phyloP scores from a whole-genome alignment of 2,113 vertebrate species.

The human region DNA sequence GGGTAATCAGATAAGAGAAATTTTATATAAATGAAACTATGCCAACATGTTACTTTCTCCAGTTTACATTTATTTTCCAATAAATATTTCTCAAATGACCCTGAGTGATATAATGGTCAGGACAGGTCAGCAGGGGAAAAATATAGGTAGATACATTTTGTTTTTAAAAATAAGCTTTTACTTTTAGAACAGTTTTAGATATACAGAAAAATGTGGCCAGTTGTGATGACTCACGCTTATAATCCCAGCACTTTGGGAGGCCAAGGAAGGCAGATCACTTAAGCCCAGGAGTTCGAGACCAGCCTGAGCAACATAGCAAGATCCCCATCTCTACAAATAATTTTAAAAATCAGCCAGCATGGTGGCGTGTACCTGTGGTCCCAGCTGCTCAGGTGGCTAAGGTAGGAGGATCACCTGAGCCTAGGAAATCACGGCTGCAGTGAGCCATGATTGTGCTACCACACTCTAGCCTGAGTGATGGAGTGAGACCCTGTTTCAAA shows the following conservation, averaged over 20 bases:
- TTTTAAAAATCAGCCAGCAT: background rate
- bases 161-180: background rate
- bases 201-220: background rate
- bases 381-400: background rate
- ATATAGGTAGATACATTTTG: background rate
- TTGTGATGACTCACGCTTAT: background rate
- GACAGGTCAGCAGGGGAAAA: background rate
- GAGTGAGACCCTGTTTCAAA: background rate
- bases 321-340: background rate
- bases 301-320: background rate
- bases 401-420: background rate
- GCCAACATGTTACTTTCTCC: background rate
- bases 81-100: background rate
- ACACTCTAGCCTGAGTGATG: background rate
- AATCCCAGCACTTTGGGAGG: background rate
- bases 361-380: background rate
- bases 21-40: background rate
- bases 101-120: background rate
- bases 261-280: background rate
- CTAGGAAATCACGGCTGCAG: background rate
- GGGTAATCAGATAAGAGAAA: background rate
- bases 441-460: background rate
- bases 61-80: background rate
- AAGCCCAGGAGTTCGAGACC: background rate
- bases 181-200: slow-evolving; percentile 4